Base-by-base conservation (phyloP, 1,140 invertebrate genomes). In the Heliconius himera region DNA sequence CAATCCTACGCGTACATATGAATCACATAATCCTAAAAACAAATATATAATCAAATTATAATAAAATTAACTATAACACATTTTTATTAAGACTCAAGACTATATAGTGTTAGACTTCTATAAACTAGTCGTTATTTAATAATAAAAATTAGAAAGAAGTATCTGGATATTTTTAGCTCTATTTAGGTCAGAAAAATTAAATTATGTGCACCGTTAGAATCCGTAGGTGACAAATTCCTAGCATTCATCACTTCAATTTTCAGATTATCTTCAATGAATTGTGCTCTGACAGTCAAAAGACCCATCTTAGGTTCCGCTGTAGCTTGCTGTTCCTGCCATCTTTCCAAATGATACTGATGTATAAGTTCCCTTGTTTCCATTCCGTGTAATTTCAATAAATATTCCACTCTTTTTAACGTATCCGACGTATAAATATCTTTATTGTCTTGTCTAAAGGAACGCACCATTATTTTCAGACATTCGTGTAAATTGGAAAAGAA, bases 401-500 rank as follows among this genome's bases (percentile, higher is more conserved):
- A 95, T 88, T 97, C 96, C 70, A 97, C 97, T 78, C 96, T 94
- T 73, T 96, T 95, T 72, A 98, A 89, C 13, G 95, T 95, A 79
- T 97, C 96, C 3, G 95, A 94, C 26, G 94, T 94, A 49, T 92
- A 94, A 2, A 90, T 88, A 38, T 93, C 91, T 77, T 95, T 95
- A 82, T 96, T 95, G 29, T 96, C 96, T 82, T 97, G 96, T 91
- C 98, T 97, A 93, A 99, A 99, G 82, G 98, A 99, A 73, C 97
- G 96, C 49, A 98, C 96, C 90, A 99, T 96, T 41, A 98, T 96
- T 81, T 97, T 96, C 60, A 99, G 93, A 18, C 98, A 98, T 83
- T 98, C 96, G 87, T 97, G 97, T 71, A 99, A 95, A 90, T 99
- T 98, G 76, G 97, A 96, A 89, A 99, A 99, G 90, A 99, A 99